Evolutionary conservation across 2,888 invertebrate genomes (phyloP).

Genomic region (Megamerina dolium): DNA sequence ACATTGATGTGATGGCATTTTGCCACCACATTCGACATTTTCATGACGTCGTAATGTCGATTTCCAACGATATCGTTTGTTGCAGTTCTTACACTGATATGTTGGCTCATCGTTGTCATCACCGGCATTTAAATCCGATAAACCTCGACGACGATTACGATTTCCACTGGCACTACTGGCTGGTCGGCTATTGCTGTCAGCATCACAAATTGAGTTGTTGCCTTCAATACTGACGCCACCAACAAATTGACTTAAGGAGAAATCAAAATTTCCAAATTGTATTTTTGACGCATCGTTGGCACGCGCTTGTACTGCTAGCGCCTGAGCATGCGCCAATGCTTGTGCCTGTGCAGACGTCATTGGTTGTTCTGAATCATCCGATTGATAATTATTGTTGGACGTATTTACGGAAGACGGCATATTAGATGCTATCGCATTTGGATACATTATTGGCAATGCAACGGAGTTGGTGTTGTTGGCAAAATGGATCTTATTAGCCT

Average conservation of each 20-base stretch:
- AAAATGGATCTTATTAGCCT: slow-evolving; percentile 31
- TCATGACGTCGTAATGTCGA: slow-evolving; percentile 76
- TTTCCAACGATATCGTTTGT: slow-evolving; percentile 79
- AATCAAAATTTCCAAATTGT: slow-evolving; percentile 42
- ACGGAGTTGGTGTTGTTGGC: slow-evolving; percentile 19
- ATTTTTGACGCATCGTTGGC: slow-evolving; percentile 7
- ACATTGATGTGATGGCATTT: slow-evolving; percentile 72
- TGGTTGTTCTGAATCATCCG: slow-evolving; percentile 37
- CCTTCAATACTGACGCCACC: slow-evolving; percentile 25
- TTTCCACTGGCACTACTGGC: slow-evolving; percentile 26
- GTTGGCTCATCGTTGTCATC: slow-evolving; percentile 39
- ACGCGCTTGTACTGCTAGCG: not conserved
- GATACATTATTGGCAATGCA: too few relatives aligned
- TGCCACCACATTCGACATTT: slow-evolving; percentile 75
- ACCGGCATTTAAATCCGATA: slow-evolving; percentile 71
- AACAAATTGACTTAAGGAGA: slow-evolving; percentile 38
- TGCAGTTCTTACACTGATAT: slow-evolving; percentile 65
- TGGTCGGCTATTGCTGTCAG: slow-evolving; percentile 17
- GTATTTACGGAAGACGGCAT: slow-evolving; percentile 16
- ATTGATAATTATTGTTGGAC: slow-evolving; percentile 21
- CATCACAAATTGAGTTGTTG: slow-evolving; percentile 13
- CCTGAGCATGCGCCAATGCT: slow-evolving; percentile 38
- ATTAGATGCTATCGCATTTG: slow-evolving; percentile 17
- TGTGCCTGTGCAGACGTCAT: slow-evolving; percentile 39
- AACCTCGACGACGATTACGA: slow-evolving; percentile 53